Evolutionary conservation across 2,888 invertebrate species (phyloP).

Genomic region (Amphiduros pacificus): DNA sequence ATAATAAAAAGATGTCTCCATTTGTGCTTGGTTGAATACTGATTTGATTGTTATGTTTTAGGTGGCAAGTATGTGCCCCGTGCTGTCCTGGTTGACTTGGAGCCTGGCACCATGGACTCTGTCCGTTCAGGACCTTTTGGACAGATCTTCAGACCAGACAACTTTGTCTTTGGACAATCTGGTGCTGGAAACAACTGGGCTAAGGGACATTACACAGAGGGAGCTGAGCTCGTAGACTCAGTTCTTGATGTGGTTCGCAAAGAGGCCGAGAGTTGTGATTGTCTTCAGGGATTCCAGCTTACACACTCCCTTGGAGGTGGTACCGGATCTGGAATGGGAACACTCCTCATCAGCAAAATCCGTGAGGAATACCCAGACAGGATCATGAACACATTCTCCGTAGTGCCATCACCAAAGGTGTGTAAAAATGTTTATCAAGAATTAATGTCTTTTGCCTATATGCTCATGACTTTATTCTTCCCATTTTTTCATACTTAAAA

Average conservation of each 20-base stretch:
- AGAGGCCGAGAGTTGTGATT: constrained; percentile 73
- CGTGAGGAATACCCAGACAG: constrained; percentile 97
- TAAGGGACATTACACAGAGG: constrained; percentile 16
- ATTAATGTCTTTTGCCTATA: too few species aligned
- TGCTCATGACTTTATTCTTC: neutral
- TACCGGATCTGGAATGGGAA: constrained; percentile 85
- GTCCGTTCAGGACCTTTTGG: constrained; percentile 91
- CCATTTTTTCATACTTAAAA: neutral
- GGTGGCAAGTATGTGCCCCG: constrained; percentile 88
- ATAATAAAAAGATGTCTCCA: too few species aligned
- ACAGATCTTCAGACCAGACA: constrained; percentile 89
- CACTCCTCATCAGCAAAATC: constrained; percentile 90
- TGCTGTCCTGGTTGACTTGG: constrained; percentile 81
- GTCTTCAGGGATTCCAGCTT: constrained; percentile 63
- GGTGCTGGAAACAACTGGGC: constrained; percentile 17
- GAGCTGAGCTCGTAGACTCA: constrained; percentile 66
- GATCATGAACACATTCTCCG: constrained; percentile 97
- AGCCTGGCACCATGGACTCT: constrained; percentile 76
- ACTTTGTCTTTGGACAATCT: constrained; percentile 16
- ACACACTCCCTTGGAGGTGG: constrained; percentile 78
- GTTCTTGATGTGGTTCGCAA: constrained; percentile 64
- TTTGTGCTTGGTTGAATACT: neutral
- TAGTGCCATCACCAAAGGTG: constrained; percentile 80
- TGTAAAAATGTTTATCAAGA: neutral
- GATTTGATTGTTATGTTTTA: constrained; percentile 5